Evolutionary conservation across 2,113 vertebrate species (phyloP).

Genomic region (Salminus brasiliensis): DNA sequence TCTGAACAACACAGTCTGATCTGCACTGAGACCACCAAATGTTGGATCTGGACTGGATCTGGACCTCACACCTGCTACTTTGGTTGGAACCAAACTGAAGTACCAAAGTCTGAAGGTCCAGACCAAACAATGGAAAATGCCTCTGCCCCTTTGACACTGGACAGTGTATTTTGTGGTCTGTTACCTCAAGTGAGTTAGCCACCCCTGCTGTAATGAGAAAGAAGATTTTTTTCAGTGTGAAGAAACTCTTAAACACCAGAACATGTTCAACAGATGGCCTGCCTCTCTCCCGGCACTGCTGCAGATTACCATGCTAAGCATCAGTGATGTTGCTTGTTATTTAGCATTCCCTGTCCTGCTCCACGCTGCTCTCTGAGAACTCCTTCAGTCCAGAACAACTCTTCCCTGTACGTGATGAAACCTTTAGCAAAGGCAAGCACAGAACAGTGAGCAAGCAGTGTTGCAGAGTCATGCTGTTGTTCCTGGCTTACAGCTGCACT

Average conservation of each 20-base stretch:
- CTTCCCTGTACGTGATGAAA: neutral
- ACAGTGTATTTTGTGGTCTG: too few species aligned
- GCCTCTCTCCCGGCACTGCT: neutral
- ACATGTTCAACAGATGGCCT: neutral
- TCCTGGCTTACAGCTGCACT: conserved; percentile 4
- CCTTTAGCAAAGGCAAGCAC: neutral
- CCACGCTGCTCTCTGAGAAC: neutral
- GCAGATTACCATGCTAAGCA: neutral
- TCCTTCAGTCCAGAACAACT: neutral
- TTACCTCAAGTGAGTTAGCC: too few species aligned
- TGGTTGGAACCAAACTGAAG: too few species aligned
- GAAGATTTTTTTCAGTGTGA: too few species aligned
- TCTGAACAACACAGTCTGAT: too few species aligned
- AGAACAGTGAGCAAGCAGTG: neutral
- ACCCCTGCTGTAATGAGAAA: neutral
- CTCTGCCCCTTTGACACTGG: too few species aligned
- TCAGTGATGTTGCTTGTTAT: neutral
- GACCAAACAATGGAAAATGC: too few species aligned
- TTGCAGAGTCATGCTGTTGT: neutral
- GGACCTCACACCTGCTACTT: too few species aligned
- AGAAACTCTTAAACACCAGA: neutral
- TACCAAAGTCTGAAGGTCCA: too few species aligned
- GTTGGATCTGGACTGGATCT: too few species aligned
- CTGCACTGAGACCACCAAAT: too few species aligned
- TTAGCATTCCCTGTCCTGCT: neutral